A percentile compares a stretch with the other conserved stretches of the same genome.
These are phyloP conservation scores for Athripsodes cinereus DNA, from an alignment of 2,888 invertebrate species.

Conservation along the genomic window DNA sequence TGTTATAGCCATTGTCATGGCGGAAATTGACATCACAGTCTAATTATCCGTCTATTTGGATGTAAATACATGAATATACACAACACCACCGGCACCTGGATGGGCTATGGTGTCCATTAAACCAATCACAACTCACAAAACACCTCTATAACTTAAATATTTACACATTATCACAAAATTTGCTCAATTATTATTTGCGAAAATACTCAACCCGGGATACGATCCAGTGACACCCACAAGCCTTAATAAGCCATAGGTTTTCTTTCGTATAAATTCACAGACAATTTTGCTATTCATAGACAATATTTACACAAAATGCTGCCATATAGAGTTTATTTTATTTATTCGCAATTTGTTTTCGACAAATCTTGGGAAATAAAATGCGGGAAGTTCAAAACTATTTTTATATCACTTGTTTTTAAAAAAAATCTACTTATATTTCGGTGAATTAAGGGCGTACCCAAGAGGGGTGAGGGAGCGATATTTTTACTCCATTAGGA, in stretches of 20 bases:
- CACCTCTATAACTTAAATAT: background rate
- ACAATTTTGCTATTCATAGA: too few relatives aligned
- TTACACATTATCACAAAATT: background rate
- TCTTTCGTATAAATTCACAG: background rate
- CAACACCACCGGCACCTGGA: background rate
- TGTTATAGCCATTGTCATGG: background rate
- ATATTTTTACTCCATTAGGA: too few relatives aligned
- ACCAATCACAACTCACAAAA: background rate
- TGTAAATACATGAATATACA: background rate
- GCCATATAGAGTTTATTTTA: too few relatives aligned
- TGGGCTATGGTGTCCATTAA: background rate
- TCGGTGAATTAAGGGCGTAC: too few relatives aligned
- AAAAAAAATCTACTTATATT: too few relatives aligned
- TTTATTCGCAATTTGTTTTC: too few relatives aligned
- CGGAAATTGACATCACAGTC: background rate
- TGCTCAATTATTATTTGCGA: background rate
- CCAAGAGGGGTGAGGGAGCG: too few relatives aligned
- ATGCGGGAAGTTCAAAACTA: too few relatives aligned
- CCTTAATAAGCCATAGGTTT: background rate
- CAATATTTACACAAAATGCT: too few relatives aligned
- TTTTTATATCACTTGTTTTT: too few relatives aligned
- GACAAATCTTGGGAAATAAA: too few relatives aligned
- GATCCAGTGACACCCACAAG: constrained; percentile 1
- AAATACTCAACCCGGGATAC: constrained; percentile 3
- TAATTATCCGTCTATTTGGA: background rate